These are phyloP conservation scores for Tachysurus fulvidraco DNA, from an alignment of 2,113 vertebrate species.

Conservation along the genomic window DNA sequence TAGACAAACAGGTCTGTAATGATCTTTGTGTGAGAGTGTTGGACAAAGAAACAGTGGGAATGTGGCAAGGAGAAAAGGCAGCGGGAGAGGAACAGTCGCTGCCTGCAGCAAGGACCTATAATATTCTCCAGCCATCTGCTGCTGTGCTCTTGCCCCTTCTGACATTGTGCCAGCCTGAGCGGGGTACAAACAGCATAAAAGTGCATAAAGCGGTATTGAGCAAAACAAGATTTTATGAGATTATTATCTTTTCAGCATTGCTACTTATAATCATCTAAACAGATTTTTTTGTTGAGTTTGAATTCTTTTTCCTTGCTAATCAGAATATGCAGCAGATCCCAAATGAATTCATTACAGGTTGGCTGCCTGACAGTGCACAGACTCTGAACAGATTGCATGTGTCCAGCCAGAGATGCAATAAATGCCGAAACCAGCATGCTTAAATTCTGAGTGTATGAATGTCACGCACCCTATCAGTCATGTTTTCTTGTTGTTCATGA, in stretches of 20 bases:
- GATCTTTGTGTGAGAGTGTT: neutral
- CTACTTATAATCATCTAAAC: neutral
- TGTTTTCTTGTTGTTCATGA: constrained; percentile 27
- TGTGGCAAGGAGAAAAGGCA: constrained; percentile 15
- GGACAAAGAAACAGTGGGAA: constrained; percentile 15
- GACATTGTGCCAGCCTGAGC: constrained; percentile 18
- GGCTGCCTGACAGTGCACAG: neutral
- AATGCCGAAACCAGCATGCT: neutral
- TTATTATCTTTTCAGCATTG: neutral
- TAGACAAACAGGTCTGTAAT: neutral
- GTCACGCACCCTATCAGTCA: neutral
- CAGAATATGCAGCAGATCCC: neutral
- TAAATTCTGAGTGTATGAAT: constrained; percentile 1
- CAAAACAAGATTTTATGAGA: neutral
- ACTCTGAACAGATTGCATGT: constrained; percentile 15
- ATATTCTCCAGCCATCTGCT: constrained; percentile 45
- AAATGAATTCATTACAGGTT: constrained; percentile 22
- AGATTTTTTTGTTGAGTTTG: neutral
- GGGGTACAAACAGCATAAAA: constrained; percentile 23
- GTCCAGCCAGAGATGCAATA: constrained; percentile 19
- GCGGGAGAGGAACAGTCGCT: constrained; percentile 4
- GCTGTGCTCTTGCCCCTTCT: constrained; percentile 4
- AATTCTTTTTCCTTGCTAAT: neutral
- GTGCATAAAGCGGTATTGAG: neutral
- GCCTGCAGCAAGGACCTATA: constrained; percentile 41